Percentiles rank a stretch among this genome's conserved stretches.
Conservation (phyloP, 2,888 invertebrate species). For the Machimus rusticus region DNA sequence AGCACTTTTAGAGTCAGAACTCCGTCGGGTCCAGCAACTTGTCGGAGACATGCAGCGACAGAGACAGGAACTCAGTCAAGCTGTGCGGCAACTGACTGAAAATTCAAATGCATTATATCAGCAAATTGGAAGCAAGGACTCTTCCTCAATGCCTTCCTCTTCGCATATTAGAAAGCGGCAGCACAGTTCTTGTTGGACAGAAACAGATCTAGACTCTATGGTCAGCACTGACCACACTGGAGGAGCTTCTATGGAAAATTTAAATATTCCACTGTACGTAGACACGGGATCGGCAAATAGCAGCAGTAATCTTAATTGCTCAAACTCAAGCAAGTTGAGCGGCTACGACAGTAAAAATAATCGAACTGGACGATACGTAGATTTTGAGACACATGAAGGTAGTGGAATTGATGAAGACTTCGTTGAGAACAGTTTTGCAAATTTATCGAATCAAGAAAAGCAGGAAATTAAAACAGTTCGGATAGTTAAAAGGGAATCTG, state of each 20-base stretch:
- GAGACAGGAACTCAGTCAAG: slow-evolving; percentile 83
- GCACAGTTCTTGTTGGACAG: slow-evolving; percentile 78
- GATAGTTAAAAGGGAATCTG: slow-evolving; percentile 91
- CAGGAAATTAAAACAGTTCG: slow-evolving; percentile 92
- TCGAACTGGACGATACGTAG: slow-evolving; percentile 48
- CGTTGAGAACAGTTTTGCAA: slow-evolving; percentile 63
- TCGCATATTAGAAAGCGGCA: slow-evolving; percentile 66
- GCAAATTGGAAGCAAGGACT: slow-evolving; percentile 66
- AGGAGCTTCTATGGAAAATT: slow-evolving; percentile 57
- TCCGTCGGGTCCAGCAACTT: slow-evolving; percentile 81
- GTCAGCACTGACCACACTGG: slow-evolving; percentile 76
- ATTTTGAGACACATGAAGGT: slow-evolving; percentile 59
- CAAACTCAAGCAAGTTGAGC: slow-evolving; percentile 54
- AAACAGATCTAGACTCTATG: slow-evolving; percentile 89
- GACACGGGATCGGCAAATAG: slow-evolving; percentile 65
- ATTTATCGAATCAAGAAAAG: slow-evolving; percentile 78
- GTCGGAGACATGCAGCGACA: slow-evolving; percentile 87
- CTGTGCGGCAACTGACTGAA: slow-evolving; percentile 84
- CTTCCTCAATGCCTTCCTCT: slow-evolving; percentile 43
- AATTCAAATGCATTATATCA: slow-evolving; percentile 76
- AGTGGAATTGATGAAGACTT: slow-evolving; percentile 61
- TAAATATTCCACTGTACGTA: slow-evolving; percentile 72
- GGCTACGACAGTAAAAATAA: slow-evolving; percentile 54
- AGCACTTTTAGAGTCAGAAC: slow-evolving; percentile 78
- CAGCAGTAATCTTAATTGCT: slow-evolving; percentile 51